Base-by-base conservation (phyloP, 2,888 invertebrate species). In the Pollenia griseotomentosa region DNA sequence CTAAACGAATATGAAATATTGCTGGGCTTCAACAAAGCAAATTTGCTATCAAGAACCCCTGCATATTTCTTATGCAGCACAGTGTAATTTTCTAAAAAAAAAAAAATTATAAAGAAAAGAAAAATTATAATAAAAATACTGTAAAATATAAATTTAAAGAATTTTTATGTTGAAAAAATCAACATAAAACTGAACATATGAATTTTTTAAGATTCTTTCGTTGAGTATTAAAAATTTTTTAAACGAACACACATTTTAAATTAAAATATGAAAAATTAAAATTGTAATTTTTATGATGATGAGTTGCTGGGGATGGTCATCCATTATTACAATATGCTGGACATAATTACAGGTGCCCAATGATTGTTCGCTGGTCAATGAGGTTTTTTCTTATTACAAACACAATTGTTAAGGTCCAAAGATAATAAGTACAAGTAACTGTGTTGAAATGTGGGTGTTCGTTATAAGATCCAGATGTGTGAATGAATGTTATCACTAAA, bases 261-360 rank as follows among this genome's bases (percentile, higher is more conserved):
- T 42, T 46, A 16, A 57, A 65, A 65, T 33, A 61, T 68, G 59
- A 74, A 66, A 46, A 66, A 48, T 59, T 14, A 16, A 70, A 65
- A 16, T 82, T 53, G 51, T 78, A 68, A 82, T 85, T 83, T 71
- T 83, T 75, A 79, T 80, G 40, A 74, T 75, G 23, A 79, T 79
- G 51, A 83, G 63, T 71, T 10, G 44, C 10, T 74, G 82, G 53
- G 57, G 61, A 82, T 83, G 75, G 70, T 66, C 75, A 66, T 71
- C 33, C 77, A 63, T 86, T 86, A 86, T 48, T 77, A 23, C 79
- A 86, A 77, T 71, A 80, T 86, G 83, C 77, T 86, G 74, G 65
- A 83, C 65, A 75, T 86, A 59, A 83, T 40, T 53, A 73, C 87
- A 79, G 85, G 85, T 85, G 87, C 65, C n/a, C 70, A 46, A 65